Evolutionary conservation across 2,888 invertebrate species (phyloP).

Genomic region (Andrena hattorfiana): DNA sequence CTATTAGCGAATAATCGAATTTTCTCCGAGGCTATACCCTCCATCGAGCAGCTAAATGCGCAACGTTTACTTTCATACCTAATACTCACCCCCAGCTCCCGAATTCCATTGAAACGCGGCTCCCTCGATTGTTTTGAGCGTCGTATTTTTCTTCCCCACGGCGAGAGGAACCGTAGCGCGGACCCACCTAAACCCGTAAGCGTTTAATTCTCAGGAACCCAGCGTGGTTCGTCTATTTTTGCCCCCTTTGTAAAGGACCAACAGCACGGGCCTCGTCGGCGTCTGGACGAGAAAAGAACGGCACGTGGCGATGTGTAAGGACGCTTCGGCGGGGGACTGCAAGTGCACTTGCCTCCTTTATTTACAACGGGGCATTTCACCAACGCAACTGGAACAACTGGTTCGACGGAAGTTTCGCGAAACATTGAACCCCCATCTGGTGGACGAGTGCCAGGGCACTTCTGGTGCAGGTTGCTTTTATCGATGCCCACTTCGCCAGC

Average conservation of each 20-base stretch:
- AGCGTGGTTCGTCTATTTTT: constrained; percentile 55
- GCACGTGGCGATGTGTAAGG: constrained; percentile 62
- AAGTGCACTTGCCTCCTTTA: constrained; percentile 60
- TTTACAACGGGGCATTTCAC: constrained; percentile 40
- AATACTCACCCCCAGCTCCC: background rate
- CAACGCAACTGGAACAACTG: constrained; percentile 37
- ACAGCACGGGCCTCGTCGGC: constrained; percentile 57
- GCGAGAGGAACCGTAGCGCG: constrained; percentile 18
- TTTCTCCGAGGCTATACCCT: background rate
- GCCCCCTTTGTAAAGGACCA: constrained; percentile 58
- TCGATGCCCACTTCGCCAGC: constrained; percentile 2
- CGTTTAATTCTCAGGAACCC: constrained; percentile 27
- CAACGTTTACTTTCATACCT: background rate
- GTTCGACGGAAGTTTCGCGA: constrained; percentile 11
- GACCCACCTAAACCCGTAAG: constrained; percentile 17
- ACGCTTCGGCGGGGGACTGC: constrained; percentile 59
- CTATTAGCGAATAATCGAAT: background rate
- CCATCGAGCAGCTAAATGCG: background rate
- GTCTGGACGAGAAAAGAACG: constrained; percentile 66
- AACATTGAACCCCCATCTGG: background rate
- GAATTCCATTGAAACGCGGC: background rate
- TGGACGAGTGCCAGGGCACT: constrained; percentile 13
- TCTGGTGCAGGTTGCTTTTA: constrained; percentile 13
- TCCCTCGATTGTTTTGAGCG: background rate
- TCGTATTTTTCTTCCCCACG: constrained; percentile 28